Evolutionary conservation across 2,888 invertebrate genomes (phyloP).

Genomic region (Sturmia bella): DNA sequence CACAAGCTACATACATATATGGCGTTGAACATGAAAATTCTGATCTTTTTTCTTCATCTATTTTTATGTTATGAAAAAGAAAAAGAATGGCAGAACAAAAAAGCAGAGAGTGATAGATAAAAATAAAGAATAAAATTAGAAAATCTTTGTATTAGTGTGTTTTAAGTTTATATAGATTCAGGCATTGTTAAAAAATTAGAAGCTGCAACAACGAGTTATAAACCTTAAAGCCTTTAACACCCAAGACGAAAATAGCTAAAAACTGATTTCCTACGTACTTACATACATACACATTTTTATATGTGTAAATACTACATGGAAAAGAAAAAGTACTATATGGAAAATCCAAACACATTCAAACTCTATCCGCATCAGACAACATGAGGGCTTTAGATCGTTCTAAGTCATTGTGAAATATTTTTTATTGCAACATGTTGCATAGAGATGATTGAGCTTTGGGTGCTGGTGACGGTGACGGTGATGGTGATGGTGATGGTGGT

Average conservation of each 20-base stretch:
- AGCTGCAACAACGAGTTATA: conserved; percentile 22
- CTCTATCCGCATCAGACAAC: not conserved
- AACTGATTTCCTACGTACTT: no score
- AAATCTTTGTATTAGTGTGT: not conserved
- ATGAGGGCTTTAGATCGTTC: conserved; percentile 27
- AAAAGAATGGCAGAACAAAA: not conserved
- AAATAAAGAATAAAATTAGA: not conserved
- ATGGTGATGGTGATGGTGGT: not conserved
- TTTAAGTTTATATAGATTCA: conserved; percentile 46
- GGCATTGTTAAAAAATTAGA: conserved; percentile 44
- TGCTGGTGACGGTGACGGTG: not conserved
- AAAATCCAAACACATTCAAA: not conserved
- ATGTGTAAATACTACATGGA: no score
- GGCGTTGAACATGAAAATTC: conserved; percentile 10
- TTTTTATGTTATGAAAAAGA: not conserved
- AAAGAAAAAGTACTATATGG: no score
- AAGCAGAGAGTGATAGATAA: not conserved
- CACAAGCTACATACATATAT: conserved; percentile 52
- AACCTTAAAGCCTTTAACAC: conserved; percentile 23
- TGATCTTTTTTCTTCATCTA: not conserved
- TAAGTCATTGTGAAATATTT: conserved; percentile 1
- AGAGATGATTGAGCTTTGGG: not conserved
- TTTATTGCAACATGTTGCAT: conserved; percentile 33
- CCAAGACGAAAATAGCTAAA: no score
- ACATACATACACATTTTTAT: no score